Evolutionary conservation across 1,140 invertebrate species (phyloP), one percentile per base, ranked within the genome.

Genomic region (Prorops nasuta): DNA sequence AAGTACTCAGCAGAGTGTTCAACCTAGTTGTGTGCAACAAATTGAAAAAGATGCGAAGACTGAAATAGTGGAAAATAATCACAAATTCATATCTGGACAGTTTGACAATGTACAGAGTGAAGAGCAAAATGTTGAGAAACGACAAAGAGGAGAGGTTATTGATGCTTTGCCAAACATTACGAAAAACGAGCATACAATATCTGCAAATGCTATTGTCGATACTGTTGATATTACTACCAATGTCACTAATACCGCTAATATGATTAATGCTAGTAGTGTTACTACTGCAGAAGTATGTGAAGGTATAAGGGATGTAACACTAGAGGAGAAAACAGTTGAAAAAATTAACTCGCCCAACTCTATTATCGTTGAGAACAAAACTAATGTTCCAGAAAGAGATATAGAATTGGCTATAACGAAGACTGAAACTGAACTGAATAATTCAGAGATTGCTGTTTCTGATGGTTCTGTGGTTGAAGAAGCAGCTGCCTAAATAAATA

Each of bases 401-500:
- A 48, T 45, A 9, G 48, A 58, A 17, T 24, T 54, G 8, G 37
- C 58, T 4, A 40, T 54, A 8, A 56, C 36, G 14, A 58, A 62
- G 36, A 54, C 44, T 36, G 63, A 72, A 28, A 43, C 41, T 8
- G 56, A 56, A 52, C 46, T 45, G 39, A 36, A 35, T 19, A 55
- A 42, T 17, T 44, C 49, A 16, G 65, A 66, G 36, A 58, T 35
- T 31, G 49, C 58, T n/a, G 46, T 65, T 41, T 17, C 60, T 18
- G 66, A 69, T 39, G 67, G 44, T 56, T 51, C 57, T 22, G 60
- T 67, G 24, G 56, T 72, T n/a, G 70, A 72, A 35, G 63, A 74
- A 58, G 55, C 70, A 45, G 65, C 64, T 63, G 71, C 70, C 58
- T 74, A 67, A 67, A 54, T 28, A 28, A 28, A 6, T 28, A 28